These are phyloP conservation scores for Mycteria americana DNA, from an alignment of 2,797 vertebrate species.

Conservation along the genomic window DNA sequence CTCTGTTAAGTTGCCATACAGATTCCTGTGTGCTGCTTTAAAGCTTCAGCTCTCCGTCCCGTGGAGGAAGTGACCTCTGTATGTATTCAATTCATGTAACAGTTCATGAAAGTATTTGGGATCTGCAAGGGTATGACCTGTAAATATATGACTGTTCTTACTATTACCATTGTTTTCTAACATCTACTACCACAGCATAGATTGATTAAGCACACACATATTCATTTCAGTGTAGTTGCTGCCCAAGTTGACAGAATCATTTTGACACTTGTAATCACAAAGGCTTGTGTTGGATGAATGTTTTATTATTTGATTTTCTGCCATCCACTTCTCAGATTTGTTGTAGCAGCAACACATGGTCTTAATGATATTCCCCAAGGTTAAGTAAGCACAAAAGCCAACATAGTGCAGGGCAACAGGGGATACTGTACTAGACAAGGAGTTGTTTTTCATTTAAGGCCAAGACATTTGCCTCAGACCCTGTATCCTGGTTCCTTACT, in stretches of 20 bases:
- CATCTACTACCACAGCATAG: background rate
- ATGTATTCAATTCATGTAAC: background rate
- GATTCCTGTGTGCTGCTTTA: background rate
- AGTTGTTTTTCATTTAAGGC: background rate
- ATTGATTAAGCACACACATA: background rate
- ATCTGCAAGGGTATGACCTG: background rate
- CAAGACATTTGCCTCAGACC: background rate
- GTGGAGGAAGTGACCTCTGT: background rate
- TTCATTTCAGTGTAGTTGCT: background rate
- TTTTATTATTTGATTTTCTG: slow-evolving; percentile 34
- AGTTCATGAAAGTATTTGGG: background rate
- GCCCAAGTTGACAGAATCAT: background rate
- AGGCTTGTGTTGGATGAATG: background rate
- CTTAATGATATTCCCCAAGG: slow-evolving; percentile 26
- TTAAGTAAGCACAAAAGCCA: slow-evolving; percentile 7
- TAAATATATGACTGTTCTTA: background rate
- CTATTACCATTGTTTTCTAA: background rate
- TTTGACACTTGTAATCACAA: slow-evolving; percentile 15
- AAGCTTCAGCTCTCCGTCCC: background rate
- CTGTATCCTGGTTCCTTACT: background rate
- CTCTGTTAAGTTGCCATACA: background rate
- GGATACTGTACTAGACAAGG: background rate
- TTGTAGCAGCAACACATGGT: slow-evolving; percentile 31
- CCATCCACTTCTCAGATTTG: background rate
- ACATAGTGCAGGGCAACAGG: background rate